Evolutionary conservation across 1,140 invertebrate genomes (phyloP).

Genomic region (Cyclargus thomasi): DNA sequence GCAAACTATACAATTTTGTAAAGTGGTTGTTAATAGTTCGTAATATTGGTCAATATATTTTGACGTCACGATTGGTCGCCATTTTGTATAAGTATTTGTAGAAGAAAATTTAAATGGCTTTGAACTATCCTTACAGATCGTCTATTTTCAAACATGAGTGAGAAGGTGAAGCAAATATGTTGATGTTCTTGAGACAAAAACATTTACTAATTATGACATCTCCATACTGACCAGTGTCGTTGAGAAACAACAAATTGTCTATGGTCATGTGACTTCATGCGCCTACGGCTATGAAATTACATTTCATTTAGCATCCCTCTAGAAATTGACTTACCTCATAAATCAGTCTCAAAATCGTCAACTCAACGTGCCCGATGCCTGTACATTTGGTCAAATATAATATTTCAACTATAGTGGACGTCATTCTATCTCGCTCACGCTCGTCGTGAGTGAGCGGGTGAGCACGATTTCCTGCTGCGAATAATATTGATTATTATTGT

Average conservation of each 20-base stretch:
- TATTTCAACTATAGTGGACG: slow-evolving; percentile 21
- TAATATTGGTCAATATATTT: background rate
- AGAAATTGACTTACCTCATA: slow-evolving; percentile 28
- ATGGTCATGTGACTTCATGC: slow-evolving; percentile 28
- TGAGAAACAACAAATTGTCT: background rate
- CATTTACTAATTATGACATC: no score
- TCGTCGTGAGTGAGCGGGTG: background rate
- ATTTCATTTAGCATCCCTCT: slow-evolving; percentile 34
- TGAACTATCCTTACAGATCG: no score
- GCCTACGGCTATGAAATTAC: slow-evolving; percentile 32
- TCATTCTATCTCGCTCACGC: background rate
- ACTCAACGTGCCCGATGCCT: slow-evolving; percentile 18
- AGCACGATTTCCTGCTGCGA: background rate
- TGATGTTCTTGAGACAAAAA: no score
- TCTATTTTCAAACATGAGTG: no score
- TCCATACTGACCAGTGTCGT: background rate
- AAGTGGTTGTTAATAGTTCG: background rate
- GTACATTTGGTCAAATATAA: slow-evolving; percentile 23
- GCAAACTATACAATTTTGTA: background rate
- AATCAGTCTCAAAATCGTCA: slow-evolving; percentile 36
- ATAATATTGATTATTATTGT: background rate
- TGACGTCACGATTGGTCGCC: background rate
- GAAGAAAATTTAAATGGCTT: no score
- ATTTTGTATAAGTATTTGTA: background rate
- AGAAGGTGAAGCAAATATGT: no score